phyloP scores from a whole-genome alignment of 2,888 invertebrate species.

The Acrobeloides nanus region DNA sequence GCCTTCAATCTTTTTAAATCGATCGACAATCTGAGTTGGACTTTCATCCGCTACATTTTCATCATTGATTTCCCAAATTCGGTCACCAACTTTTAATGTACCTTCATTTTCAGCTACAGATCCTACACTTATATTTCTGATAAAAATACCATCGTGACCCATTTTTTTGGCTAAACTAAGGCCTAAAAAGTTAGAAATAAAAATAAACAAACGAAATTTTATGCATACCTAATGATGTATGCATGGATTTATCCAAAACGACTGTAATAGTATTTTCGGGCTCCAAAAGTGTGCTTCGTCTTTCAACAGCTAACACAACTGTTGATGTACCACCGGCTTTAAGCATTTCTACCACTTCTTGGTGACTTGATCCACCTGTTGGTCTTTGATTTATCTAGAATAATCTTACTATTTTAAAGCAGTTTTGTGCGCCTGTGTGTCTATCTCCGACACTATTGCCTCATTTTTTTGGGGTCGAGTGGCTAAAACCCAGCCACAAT shows the following conservation, averaged over 20 bases:
- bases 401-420: no score
- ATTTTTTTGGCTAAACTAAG: conserved; percentile 44
- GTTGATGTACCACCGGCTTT: conserved; percentile 35
- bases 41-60: conserved; percentile 36
- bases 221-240: conserved; percentile 20
- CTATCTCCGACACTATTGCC: no score
- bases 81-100: conserved; percentile 35
- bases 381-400: no score
- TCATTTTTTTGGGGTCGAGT: no score
- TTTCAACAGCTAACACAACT: conserved; percentile 17
- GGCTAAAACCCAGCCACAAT: no score
- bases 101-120: conserved; percentile 44
- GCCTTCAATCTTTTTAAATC: conserved; percentile 42
- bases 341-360: conserved; percentile 55
- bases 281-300: neutral
- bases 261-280: conserved; percentile 21
- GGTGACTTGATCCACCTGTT: conserved; percentile 55
- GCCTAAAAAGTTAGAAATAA: conserved; percentile 26
- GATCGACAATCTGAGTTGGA: conserved; percentile 41
- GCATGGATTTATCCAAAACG: conserved; percentile 25
- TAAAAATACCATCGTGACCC: conserved; percentile 47
- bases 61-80: conserved; percentile 37
- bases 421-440: no score
- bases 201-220: conserved; percentile 13
- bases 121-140: conserved; percentile 42